phyloP scores from a whole-genome alignment of 2,888 invertebrate species.

The Mesochorus sp. region DNA sequence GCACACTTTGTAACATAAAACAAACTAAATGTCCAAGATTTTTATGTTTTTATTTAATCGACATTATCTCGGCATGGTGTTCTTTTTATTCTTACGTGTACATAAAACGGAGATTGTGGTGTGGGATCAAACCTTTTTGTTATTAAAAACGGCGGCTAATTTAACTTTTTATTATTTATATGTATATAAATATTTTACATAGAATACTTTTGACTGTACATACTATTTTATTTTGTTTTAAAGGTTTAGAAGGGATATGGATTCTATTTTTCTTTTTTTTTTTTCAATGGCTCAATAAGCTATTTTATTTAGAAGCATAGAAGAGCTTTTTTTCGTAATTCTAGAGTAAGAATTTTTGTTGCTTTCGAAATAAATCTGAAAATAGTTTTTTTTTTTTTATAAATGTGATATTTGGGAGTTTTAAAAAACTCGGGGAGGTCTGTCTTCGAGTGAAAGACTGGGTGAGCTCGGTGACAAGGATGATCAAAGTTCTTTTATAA shows the following conservation, averaged over 20 bases:
- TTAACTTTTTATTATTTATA: not conserved
- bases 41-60: slow-evolving; percentile 32
- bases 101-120: slow-evolving; percentile 40
- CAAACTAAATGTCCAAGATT: slow-evolving; percentile 48
- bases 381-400: not conserved
- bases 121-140: slow-evolving; percentile 37
- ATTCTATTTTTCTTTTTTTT: slow-evolving; percentile 43
- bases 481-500: not conserved
- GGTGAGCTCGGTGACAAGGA: not conserved
- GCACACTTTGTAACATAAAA: slow-evolving; percentile 33
- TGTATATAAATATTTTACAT: not conserved
- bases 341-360: slow-evolving; percentile 30
- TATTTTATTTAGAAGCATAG: slow-evolving; percentile 39
- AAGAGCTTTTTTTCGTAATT: slow-evolving; percentile 44
- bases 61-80: slow-evolving; percentile 57
- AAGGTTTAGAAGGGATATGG: slow-evolving; percentile 23
- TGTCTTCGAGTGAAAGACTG: too few relatives aligned
- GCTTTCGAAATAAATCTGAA: too few relatives aligned
- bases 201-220: slow-evolving; percentile 40
- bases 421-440: too few relatives aligned
- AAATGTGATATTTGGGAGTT: too few relatives aligned
- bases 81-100: slow-evolving; percentile 36
- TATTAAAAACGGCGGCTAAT: slow-evolving; percentile 15
- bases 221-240: slow-evolving; percentile 33
- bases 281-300: slow-evolving; percentile 28